These are phyloP conservation scores for Rhopalosiphum maidis DNA, from an alignment of 1,140 invertebrate genomes.

Conservation along the genomic window DNA sequence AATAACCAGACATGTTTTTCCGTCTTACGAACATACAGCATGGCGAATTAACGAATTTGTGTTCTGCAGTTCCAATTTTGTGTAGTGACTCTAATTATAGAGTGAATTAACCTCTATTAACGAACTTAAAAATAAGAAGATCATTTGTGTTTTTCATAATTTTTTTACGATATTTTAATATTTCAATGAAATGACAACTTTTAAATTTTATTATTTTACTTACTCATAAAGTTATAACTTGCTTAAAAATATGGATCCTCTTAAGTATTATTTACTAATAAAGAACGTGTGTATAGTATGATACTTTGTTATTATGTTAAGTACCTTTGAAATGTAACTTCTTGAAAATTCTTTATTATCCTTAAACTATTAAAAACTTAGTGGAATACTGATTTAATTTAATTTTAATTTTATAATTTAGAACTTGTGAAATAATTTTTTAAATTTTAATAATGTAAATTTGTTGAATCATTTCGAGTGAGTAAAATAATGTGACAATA, in stretches of 20 bases:
- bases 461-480: neutral
- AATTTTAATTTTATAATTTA: neutral
- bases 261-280: neutral
- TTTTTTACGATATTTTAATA: neutral
- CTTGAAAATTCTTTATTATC: neutral
- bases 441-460: neutral
- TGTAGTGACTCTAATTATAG: neutral
- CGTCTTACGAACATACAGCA: neutral
- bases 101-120: neutral
- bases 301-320: neutral
- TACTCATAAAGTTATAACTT: neutral
- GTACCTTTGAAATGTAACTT: neutral
- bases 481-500: neutral
- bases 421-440: neutral
- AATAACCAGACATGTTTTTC: neutral
- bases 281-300: neutral
- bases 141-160: neutral
- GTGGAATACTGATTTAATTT: too few species aligned
- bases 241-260: neutral
- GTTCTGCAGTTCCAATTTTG: neutral
- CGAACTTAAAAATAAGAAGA: neutral
- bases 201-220: neutral
- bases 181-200: neutral
- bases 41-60: neutral
- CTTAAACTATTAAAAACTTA: neutral